Percentiles rank a stretch among this genome's conserved stretches.
Conservation (phyloP, 2,113 vertebrate genomes). For the Urocitellus parryii region DNA sequence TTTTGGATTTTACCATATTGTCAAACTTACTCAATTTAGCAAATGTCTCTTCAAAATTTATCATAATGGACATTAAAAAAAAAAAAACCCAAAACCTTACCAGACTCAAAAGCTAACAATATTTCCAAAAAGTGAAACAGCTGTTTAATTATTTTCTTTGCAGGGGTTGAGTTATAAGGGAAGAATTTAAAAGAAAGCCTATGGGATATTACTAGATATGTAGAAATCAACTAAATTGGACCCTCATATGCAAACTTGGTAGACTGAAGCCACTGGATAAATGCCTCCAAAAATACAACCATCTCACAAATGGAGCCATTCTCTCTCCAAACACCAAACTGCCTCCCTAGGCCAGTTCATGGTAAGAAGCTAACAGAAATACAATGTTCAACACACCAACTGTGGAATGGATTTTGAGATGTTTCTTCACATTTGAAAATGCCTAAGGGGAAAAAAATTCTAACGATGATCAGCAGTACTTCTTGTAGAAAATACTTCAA, state of each 20-base stretch:
- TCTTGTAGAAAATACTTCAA: neutral
- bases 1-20: constrained; percentile 47
- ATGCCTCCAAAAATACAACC: neutral
- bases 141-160: constrained; percentile 55
- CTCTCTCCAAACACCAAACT: constrained; percentile 16
- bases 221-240: constrained; percentile 36
- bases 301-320: neutral
- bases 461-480: neutral
- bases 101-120: constrained; percentile 41
- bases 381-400: constrained; percentile 10
- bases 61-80: constrained; percentile 52
- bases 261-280: constrained; percentile 29
- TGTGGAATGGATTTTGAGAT: neutral
- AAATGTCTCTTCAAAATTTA: constrained; percentile 61
- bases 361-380: constrained; percentile 36
- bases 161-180: constrained; percentile 41
- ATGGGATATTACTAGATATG: neutral
- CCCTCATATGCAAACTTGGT: neutral
- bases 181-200: constrained; percentile 35
- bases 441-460: neutral
- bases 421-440: constrained; percentile 31
- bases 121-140: constrained; percentile 37
- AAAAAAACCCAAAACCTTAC: constrained; percentile 30
- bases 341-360: neutral
- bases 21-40: constrained; percentile 40